These are phyloP conservation scores for Meiosimyza platycephala DNA, from an alignment of 2,888 invertebrate genomes.

Conservation along the genomic window DNA sequence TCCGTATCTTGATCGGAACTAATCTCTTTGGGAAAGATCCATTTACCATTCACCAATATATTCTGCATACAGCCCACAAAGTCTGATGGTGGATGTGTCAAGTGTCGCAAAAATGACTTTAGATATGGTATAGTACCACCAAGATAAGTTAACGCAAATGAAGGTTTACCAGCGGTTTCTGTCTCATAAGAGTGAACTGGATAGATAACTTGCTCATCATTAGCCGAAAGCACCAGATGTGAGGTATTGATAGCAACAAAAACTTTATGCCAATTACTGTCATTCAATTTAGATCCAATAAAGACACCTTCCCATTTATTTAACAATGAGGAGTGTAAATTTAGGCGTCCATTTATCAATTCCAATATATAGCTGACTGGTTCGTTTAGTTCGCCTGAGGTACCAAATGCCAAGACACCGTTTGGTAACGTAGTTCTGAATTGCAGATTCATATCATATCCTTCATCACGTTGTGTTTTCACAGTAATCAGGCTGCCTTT, in stretches of 20 bases:
- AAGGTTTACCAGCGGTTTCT: slow-evolving; percentile 71
- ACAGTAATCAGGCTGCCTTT: slow-evolving; percentile 81
- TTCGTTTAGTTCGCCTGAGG: slow-evolving; percentile 74
- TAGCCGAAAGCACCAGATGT: slow-evolving; percentile 86
- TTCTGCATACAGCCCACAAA: slow-evolving; percentile 95
- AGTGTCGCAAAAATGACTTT: slow-evolving; percentile 70
- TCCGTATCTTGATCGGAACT: slow-evolving; percentile 58
- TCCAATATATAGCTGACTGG: slow-evolving; percentile 83
- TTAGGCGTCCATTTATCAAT: slow-evolving; percentile 82
- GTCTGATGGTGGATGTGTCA: slow-evolving; percentile 79
- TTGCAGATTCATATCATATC: slow-evolving; percentile 88
- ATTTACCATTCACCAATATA: slow-evolving; percentile 86
- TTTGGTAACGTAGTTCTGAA: slow-evolving; percentile 91
- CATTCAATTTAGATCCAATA: slow-evolving; percentile 84
- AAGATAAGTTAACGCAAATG: slow-evolving; percentile 85
- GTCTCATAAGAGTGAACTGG: slow-evolving; percentile 87
- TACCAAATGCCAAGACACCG: slow-evolving; percentile 86
- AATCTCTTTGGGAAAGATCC: slow-evolving; percentile 71
- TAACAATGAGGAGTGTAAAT: slow-evolving; percentile 85
- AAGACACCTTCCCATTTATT: slow-evolving; percentile 94
- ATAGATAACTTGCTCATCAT: slow-evolving; percentile 91
- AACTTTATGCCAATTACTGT: slow-evolving; percentile 89
- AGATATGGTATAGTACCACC: slow-evolving; percentile 83
- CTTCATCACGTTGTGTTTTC: slow-evolving; percentile 84
- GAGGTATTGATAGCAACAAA: slow-evolving; percentile 92